These are phyloP conservation scores for Nettapus auritus DNA, from an alignment of 2,113 vertebrate species.

Conservation along the genomic window DNA sequence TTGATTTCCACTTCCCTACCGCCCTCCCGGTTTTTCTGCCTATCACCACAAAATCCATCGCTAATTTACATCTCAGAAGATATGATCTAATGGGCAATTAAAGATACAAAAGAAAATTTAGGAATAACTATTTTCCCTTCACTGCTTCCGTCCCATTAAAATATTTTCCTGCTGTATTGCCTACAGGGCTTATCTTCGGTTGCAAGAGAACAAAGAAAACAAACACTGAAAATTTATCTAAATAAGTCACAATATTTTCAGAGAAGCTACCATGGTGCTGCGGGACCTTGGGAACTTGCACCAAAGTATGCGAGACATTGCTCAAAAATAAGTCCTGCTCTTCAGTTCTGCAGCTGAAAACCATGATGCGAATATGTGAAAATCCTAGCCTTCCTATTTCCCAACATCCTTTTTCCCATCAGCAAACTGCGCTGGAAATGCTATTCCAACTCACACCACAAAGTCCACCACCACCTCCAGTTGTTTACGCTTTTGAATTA, in stretches of 20 bases:
- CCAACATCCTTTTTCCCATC: not conserved
- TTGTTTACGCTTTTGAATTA: not conserved
- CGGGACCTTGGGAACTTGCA: slow-evolving; percentile 22
- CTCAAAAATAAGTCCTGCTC: not conserved
- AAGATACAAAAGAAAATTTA: slow-evolving; percentile 16
- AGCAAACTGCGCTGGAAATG: not conserved
- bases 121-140: not conserved
- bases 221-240: slow-evolving; percentile 32
- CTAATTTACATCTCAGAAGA: slow-evolving; percentile 14
- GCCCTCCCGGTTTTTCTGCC: not conserved
- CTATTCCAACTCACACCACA: not conserved
- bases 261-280: not conserved
- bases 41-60: not conserved
- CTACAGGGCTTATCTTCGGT: not conserved
- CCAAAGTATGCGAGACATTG: not conserved
- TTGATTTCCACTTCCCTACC: not conserved
- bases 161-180: slow-evolving; percentile 31
- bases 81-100: slow-evolving; percentile 37
- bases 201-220: slow-evolving; percentile 52
- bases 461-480: not conserved
- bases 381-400: not conserved
- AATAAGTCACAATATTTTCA: slow-evolving; percentile 42
- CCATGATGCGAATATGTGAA: not conserved
- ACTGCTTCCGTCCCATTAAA: slow-evolving; percentile 13
- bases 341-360: not conserved